Evolutionary conservation across 2,113 vertebrate species (phyloP), one percentile per base, ranked within the genome.

Genomic region (Microtus montanus): DNA sequence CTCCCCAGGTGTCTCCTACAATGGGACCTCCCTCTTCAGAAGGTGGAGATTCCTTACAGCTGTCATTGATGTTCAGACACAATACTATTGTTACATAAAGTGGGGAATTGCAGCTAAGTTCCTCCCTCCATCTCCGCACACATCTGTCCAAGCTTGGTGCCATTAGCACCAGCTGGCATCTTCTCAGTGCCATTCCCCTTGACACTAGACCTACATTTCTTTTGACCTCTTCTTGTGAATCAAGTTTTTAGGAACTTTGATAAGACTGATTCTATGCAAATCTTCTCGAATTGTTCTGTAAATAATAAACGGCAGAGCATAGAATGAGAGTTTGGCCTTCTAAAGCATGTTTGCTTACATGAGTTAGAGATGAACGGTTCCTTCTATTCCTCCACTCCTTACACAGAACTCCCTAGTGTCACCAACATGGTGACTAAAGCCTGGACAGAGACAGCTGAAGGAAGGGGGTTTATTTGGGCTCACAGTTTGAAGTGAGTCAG

Each of bases 121-220:
- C 6, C 26, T 22, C 14, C 58, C 19, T 6, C 0, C 12, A 3
- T 3, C 44, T 75, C 2, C 4, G 10, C 4, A 5, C 0, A 0
- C 1, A 15, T 35, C 13, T 11, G 0, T 10, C 7, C 8, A 28
- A 30, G 24, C 19, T 52, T 24, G 33, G 0, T 22, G 0, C 47
- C 2, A 0, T 5, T 26, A 3, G 33, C 7, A 20, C 19, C 41
- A 5, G 1, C 3, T 26, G 14, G 3, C 28, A 11, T 12, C 12
- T 49, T 66, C 12, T 47, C 3, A 7, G 10, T 13, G 1, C 14
- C 9, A 0, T 26, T 64, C 10, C 49, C 3, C 5, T 30, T 63
- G 68, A 68, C 64, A 44, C 5, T 35, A 74, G 73, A 14, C 33
- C 44, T 28, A 30, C 30, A 0, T 58, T 58, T 54, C 30, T 79